phyloP scores from a whole-genome alignment of 2,888 invertebrate genomes.

The Pecten maximus region DNA sequence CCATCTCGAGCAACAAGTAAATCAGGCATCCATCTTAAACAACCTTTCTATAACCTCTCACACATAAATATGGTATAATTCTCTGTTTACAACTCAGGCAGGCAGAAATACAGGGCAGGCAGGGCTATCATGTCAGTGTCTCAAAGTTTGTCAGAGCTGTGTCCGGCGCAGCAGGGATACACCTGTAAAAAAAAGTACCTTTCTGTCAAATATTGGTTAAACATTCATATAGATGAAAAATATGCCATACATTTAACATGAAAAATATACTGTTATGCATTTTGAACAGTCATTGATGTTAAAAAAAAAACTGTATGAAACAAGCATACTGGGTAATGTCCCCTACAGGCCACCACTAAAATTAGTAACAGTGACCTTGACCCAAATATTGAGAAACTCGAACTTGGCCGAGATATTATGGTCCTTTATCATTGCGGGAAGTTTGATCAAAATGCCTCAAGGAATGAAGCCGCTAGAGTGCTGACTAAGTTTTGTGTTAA shows the following conservation, averaged over 20 bases:
- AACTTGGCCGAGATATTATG: too few species aligned
- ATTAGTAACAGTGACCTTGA: too few species aligned
- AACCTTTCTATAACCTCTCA: not conserved
- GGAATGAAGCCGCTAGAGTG: too few species aligned
- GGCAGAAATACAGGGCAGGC: not conserved
- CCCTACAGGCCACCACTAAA: too few species aligned
- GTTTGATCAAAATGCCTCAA: too few species aligned
- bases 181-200: not conserved
- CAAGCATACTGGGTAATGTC: too few species aligned
- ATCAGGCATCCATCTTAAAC: not conserved
- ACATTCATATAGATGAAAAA: not conserved
- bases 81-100: constrained; percentile 16
- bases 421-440: too few species aligned
- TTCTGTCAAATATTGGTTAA: not conserved
- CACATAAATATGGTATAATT: not conserved
- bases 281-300: too few species aligned
- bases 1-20: not conserved
- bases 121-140: not conserved
- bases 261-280: not conserved
- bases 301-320: too few species aligned
- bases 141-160: not conserved
- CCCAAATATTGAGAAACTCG: too few species aligned
- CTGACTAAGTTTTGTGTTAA: too few species aligned
- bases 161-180: not conserved
- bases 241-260: not conserved